Evolutionary conservation across 2,797 vertebrate species (phyloP).

Genomic region (Sphaeramia orbicularis): DNA sequence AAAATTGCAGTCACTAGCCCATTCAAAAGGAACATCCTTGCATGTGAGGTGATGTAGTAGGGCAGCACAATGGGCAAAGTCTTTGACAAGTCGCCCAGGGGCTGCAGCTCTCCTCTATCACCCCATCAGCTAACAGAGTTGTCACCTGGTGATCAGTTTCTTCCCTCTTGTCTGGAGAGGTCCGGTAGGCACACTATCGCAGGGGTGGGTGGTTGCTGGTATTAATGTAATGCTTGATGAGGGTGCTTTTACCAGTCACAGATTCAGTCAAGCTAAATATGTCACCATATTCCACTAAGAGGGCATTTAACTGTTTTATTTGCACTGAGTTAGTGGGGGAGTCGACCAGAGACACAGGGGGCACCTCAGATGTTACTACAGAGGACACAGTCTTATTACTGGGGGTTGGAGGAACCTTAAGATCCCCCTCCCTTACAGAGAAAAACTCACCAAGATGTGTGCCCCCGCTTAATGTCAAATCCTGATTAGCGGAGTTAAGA

Average conservation of each 20-base stretch:
- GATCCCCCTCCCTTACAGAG: background rate
- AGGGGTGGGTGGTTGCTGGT: background rate
- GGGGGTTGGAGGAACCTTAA: background rate
- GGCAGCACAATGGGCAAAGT: slow-evolving; percentile 9
- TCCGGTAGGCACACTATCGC: background rate
- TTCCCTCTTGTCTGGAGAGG: background rate
- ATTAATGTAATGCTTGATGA: too few species aligned
- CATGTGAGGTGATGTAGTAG: slow-evolving; percentile 26
- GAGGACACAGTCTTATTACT: background rate
- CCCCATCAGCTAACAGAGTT: background rate
- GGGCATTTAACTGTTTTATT: too few species aligned
- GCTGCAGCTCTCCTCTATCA: slow-evolving; percentile 42
- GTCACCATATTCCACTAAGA: background rate
- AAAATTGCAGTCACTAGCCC: slow-evolving; percentile 12
- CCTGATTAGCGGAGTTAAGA: slow-evolving; percentile 1
- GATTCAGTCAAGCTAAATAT: background rate
- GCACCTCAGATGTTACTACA: too few species aligned
- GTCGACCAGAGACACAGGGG: background rate
- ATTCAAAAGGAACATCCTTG: slow-evolving; percentile 15
- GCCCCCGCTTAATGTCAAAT: background rate
- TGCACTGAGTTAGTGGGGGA: background rate
- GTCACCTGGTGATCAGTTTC: background rate
- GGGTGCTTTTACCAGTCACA: too few species aligned
- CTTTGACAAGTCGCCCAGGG: slow-evolving; percentile 18
- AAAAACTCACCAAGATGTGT: background rate